Evolutionary conservation across 2,797 vertebrate genomes (phyloP), one percentile per base, ranked within the genome.

Genomic region (Diplodus puntazzo): DNA sequence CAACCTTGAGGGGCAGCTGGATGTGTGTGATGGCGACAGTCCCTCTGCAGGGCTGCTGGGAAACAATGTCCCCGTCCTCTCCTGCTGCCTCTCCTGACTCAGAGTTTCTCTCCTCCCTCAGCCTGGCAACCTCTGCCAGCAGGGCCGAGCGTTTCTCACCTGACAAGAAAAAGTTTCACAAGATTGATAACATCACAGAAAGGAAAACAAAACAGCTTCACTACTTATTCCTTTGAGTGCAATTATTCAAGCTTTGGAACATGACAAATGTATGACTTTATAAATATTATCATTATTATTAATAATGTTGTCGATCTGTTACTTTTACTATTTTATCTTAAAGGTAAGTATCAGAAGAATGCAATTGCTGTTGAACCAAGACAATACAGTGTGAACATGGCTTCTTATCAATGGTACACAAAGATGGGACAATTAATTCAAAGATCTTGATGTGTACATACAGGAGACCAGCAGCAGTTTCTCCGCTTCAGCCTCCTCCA

Each of bases 401-500:
- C 21, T 14, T 60, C 30, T 11, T 18, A 17, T 52, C 45, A 21
- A 12, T 6, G 11, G 20, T n/a, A 50, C 23, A 55, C 21, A 34
- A 30, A 71, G 20, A 23, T 10, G 5, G 13, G 4, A 27, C 12
- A 18, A 20, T 21, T 10, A 17, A 57, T 60, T 5, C 10, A 14
- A 27, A 27, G 49, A 8, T 42, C 1, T 11, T 27, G 25, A 12
- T 10, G 4, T 39, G 18, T 42, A 88, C 94, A 55, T 86, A 97
- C 96, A 92, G 53, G 96, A 96, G 14, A 97, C 90, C 5, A 97
- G 90, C 62, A 97, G 93, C 0, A 96, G 92, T 45, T 95, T 96
- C 75, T 97, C 96, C 0, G 96, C 96, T 52, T 96, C 96, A 0
- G 96, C 96, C 89, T 97, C 96, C 88, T 96, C 94, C 87, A 90